phyloP scores from a whole-genome alignment of 2,113 vertebrate genomes.

The Octodon degus region DNA sequence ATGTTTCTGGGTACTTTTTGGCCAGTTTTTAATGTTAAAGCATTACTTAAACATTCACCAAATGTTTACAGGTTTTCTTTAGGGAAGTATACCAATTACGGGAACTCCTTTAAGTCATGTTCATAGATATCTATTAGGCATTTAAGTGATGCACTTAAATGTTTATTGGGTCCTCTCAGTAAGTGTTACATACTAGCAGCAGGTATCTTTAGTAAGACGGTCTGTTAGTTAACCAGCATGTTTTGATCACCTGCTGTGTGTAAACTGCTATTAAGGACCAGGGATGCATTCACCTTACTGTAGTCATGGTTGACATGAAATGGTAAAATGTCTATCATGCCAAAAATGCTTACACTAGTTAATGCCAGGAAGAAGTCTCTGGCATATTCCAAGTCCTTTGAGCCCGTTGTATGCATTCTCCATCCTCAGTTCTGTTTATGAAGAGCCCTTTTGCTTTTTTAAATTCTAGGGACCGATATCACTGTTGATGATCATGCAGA shows the following conservation, averaged over 20 bases:
- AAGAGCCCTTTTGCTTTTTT: constrained; percentile 55
- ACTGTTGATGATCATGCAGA: constrained; percentile 75
- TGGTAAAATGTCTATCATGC: constrained; percentile 21
- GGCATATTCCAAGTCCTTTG: neutral
- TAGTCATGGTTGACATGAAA: constrained; percentile 34
- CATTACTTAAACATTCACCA: constrained; percentile 65
- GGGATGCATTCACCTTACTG: constrained; percentile 11
- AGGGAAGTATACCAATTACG: constrained; percentile 58
- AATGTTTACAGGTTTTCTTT: constrained; percentile 80
- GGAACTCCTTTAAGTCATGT: constrained; percentile 50
- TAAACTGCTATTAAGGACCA: constrained; percentile 45
- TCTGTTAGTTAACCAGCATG: constrained; percentile 3
- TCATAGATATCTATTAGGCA: neutral
- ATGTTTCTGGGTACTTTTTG: constrained; percentile 76
- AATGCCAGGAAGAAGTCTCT: neutral
- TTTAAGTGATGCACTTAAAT: constrained; percentile 11
- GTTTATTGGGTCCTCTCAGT: constrained; percentile 23
- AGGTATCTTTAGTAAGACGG: constrained; percentile 49
- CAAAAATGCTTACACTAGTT: constrained; percentile 44
- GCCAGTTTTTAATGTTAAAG: constrained; percentile 74
- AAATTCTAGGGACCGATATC: constrained; percentile 75
- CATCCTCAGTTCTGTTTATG: constrained; percentile 2
- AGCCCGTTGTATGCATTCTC: neutral
- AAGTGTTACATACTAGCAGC: constrained; percentile 35
- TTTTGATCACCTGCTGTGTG: constrained; percentile 18